These are phyloP conservation scores for Chrosomus eos DNA, from an alignment of 2,797 vertebrate genomes.

Conservation along the genomic window DNA sequence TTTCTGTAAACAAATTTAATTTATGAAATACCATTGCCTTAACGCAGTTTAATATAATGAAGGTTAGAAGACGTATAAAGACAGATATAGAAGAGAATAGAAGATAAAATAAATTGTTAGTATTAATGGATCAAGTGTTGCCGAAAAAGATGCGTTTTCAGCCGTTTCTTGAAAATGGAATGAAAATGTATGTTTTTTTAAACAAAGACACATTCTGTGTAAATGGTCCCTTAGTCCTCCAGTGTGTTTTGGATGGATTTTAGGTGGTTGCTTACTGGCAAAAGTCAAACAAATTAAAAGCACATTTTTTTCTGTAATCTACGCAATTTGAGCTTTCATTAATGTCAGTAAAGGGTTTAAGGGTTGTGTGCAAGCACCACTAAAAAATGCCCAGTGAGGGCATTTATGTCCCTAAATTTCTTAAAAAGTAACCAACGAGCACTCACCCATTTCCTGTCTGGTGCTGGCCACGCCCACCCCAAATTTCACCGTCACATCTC, in stretches of 20 bases:
- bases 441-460: slow-evolving; percentile 90
- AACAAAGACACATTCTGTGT: background rate
- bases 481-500: slow-evolving; percentile 79
- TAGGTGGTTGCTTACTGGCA: background rate
- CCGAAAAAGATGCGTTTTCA: too few species aligned
- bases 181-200: too few species aligned
- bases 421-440: background rate
- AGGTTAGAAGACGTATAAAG: too few species aligned
- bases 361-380: background rate
- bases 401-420: background rate
- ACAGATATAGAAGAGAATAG: too few species aligned
- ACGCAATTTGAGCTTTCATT: background rate
- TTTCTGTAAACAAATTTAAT: too few species aligned
- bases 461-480: slow-evolving; percentile 92
- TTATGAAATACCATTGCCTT: too few species aligned
- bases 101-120: too few species aligned
- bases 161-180: too few species aligned
- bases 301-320: background rate
- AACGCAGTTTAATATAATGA: too few species aligned
- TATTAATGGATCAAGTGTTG: too few species aligned
- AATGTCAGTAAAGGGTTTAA: background rate
- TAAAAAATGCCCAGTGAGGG: background rate
- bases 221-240: background rate
- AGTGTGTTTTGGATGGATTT: background rate
- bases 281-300: background rate